Conservation (phyloP, 2,113 vertebrate genomes). For the Chaetodon trifascialis region DNA sequence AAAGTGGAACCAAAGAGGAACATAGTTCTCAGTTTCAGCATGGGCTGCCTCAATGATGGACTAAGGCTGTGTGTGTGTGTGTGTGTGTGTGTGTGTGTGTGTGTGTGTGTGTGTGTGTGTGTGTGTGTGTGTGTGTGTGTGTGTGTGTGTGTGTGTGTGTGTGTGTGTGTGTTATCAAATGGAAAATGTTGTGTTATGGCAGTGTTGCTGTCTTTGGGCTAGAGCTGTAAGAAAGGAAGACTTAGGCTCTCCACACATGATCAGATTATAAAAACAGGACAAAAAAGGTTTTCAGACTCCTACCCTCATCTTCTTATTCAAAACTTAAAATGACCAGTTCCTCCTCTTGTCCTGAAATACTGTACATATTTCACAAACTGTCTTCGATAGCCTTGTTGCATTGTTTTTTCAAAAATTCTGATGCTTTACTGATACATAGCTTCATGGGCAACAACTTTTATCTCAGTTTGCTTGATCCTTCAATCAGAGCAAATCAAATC, state of each 20-base stretch:
- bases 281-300: neutral
- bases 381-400: neutral
- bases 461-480: constrained; percentile 43
- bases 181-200: neutral
- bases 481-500: constrained; percentile 43
- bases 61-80: neutral
- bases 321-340: neutral
- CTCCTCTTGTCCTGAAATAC: neutral
- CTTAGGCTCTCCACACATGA: neutral
- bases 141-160: neutral
- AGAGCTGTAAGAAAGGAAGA: neutral
- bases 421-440: neutral
- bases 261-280: neutral
- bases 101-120: neutral
- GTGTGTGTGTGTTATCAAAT: neutral
- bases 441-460: constrained; percentile 31
- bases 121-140: neutral
- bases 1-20: neutral
- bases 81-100: neutral
- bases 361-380: neutral
- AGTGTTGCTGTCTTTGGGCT: neutral
- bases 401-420: neutral
- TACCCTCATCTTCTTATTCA: too few relatives aligned
- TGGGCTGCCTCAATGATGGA: neutral
- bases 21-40: neutral